Evolutionary conservation across 2,113 vertebrate genomes (phyloP).

Genomic region (Stomatorhinus ivindoensis): DNA sequence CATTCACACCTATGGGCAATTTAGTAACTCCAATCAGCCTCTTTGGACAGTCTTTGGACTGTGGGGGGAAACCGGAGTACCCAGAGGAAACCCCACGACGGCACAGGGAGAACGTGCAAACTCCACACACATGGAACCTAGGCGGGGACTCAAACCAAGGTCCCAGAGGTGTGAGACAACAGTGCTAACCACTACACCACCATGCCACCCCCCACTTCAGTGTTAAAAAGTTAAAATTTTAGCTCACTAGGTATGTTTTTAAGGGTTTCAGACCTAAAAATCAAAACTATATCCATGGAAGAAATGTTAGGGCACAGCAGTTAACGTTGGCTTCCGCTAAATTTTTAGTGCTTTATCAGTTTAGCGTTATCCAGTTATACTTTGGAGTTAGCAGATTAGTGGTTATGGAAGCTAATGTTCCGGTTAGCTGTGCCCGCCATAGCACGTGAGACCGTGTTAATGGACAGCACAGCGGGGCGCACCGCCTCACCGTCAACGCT

Average conservation of each 20-base stretch:
- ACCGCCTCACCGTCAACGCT: conserved; percentile 67
- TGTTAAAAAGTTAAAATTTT: not conserved
- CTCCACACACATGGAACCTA: too few relatives aligned
- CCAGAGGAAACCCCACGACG: too few relatives aligned
- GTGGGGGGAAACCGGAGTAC: too few relatives aligned
- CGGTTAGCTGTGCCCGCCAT: not conserved
- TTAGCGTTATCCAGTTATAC: not conserved
- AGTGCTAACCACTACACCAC: too few relatives aligned
- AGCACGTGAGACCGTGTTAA: not conserved
- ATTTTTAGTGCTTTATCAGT: not conserved
- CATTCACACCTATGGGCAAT: too few relatives aligned
- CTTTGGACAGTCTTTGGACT: too few relatives aligned
- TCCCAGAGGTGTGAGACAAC: too few relatives aligned
- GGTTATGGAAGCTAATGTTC: not conserved
- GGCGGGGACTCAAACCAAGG: too few relatives aligned
- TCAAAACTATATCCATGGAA: not conserved
- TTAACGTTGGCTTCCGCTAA: not conserved
- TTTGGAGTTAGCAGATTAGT: not conserved
- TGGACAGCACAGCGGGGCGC: not conserved
- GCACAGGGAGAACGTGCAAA: too few relatives aligned
- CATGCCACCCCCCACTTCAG: too few relatives aligned
- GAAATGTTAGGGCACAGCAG: not conserved
- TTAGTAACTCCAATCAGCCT: too few relatives aligned
- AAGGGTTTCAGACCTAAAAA: not conserved
- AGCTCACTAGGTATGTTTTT: not conserved